Evolutionary conservation across 2,113 vertebrate species (phyloP).

Genomic region (Megalops atlanticus): DNA sequence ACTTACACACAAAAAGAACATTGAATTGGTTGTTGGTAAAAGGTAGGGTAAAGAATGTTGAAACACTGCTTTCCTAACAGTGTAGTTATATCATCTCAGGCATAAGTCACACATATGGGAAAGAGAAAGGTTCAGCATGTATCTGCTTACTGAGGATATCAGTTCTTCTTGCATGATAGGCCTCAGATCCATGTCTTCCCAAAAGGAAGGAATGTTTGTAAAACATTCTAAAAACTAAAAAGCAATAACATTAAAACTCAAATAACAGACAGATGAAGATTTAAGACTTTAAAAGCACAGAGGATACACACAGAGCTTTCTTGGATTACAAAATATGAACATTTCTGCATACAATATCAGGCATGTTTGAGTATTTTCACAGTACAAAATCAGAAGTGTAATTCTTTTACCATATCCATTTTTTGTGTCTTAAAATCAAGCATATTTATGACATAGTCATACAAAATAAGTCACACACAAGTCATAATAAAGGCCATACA

Average conservation of each 20-base stretch:
- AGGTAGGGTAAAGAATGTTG: neutral
- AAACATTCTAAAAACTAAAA: neutral
- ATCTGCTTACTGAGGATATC: neutral
- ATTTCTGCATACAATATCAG: neutral
- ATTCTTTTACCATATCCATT: neutral
- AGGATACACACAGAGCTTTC: neutral
- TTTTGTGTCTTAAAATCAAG: conserved; percentile 13
- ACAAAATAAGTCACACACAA: neutral
- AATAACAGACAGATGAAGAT: neutral
- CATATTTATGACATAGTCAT: conserved; percentile 16
- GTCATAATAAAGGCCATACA: conserved; percentile 12
- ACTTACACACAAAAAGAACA: neutral
- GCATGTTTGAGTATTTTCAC: neutral
- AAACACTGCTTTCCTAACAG: neutral
- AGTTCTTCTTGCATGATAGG: neutral
- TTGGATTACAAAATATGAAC: neutral
- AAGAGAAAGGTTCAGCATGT: neutral
- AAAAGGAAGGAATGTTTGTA: neutral
- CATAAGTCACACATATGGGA: neutral
- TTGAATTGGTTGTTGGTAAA: neutral
- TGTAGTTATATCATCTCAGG: neutral
- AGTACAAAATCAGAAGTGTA: neutral
- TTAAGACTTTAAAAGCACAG: neutral
- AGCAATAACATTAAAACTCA: neutral
- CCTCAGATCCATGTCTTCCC: neutral